Base-by-base conservation (phyloP, 2,888 invertebrate genomes). In the Ametastegia equiseti region DNA sequence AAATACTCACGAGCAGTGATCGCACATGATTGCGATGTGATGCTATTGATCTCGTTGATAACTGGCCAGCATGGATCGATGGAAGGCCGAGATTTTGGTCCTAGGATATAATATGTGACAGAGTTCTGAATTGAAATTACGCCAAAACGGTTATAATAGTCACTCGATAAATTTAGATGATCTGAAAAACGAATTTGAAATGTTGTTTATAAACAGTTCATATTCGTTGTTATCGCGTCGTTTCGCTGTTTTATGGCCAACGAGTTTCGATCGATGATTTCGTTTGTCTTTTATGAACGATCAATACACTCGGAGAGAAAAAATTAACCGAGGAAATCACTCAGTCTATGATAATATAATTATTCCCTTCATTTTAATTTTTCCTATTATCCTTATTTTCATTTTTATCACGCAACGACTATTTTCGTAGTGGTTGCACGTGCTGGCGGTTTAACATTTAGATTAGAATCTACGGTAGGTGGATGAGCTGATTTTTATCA, bases 1-100 rank as follows among this genome's bases (percentile, higher is more conserved):
- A 9, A 54, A 9, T 0, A 86, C 89, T 89, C 81, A 89, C 89
- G 88, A 81, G 87, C 89, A 89, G 82, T 89, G 89, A 67, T 89
- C 89, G 36, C 89, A 89, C 89, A 89, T 89, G 79, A 73, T 81
- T 75, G 75, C 75, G 75, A 75, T 75, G 1, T 75, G 54, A 19
- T 75, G 33, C 33, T 33, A 75, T 36, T 36, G 19, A 36, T 36
- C 13, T n/a, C 3, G 54, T n/a, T 6, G 19, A 45, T 47, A 73
- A 42, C 57, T 65, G 42, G 39, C 65, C 9, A 80, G 47, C 80
- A 50, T 50, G 33, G 80, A 30, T 39, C 50, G 50, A 39, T 50
- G 36, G 7, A n/a, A 36, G 2, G 23, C 27, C 6, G 42, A 45
- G 19, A 45, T 71, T 71, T 27, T 27, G 13, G 0, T 23, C 36